Base-by-base conservation (phyloP, 2,888 invertebrate species). In the Polydrusus cervinus region DNA sequence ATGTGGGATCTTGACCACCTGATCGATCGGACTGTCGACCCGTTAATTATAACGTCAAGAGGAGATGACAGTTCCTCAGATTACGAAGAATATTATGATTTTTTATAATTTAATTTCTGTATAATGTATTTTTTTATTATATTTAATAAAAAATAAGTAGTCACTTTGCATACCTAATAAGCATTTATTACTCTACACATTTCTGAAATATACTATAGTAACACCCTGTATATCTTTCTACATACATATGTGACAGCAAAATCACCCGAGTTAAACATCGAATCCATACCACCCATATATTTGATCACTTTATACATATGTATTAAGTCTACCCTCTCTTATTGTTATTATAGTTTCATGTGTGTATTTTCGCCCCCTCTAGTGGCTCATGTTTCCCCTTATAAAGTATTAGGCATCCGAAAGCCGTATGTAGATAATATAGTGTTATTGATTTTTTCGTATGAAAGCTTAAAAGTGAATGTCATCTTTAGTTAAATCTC, bases 341-440 rank as follows among this genome's bases (percentile, higher is more conserved):
- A 18, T 11, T 40, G 38, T 60, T 60, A 60, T 60, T 60, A 34
- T 45, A 30, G 55, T 64, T 38, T 51, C 62, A 53, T 64, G 66
- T 53, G 51, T 71, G 62, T 76, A 67, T 77, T 77, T 68, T 76
- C 76, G 71, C 78, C 75, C 75, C 61, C 73, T 49, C 67, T 67
- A 11, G 25, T 13, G 61, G 45, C 47, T 62, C 64, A 68, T 68
- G 45, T 68, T 64, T 62, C 73, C 67, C 73, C 70, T 65, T 47
- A 71, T 53, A 34, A 72, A 60, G 47, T 25, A 69, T 69, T 69
- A 66, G n/a, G 20, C 53, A 47, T 64, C n/a, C 13, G 43, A 30
- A 47, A 47, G 47, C 9, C 13, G 47, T 13, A 14, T 16, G 13
- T 38, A 16, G 57, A 60, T 60, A 40, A 53, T 66, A 34, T 49